A percentile compares a stretch with the other conserved stretches of the same genome.
phyloP scores from a whole-genome alignment of 2,888 invertebrate species.

The Patella ulyssiponensis region DNA sequence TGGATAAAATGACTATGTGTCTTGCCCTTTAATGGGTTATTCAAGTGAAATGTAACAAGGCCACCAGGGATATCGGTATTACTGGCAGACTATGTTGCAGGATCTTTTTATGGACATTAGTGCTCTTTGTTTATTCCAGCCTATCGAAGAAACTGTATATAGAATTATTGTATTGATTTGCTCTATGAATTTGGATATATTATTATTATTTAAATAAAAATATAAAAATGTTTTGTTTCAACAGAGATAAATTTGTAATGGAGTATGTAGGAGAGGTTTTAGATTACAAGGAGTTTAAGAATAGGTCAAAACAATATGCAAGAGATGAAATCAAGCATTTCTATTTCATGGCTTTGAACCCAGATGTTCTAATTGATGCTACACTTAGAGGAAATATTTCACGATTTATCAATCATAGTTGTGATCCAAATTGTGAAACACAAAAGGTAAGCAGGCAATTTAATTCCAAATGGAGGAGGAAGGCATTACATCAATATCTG shows the following conservation, averaged over 20 bases:
- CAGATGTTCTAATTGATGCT: conserved; percentile 96
- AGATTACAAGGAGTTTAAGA: conserved; percentile 90
- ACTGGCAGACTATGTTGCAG: too few species aligned
- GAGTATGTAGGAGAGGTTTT: conserved; percentile 99
- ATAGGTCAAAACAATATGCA: conserved; percentile 89
- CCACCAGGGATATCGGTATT: too few species aligned
- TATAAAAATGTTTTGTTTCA: conserved; percentile 43
- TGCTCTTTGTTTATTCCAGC: too few species aligned
- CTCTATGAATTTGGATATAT: too few species aligned
- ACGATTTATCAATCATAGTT: conserved; percentile 98
- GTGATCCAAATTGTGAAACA: conserved; percentile 98
- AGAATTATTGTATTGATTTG: too few species aligned
- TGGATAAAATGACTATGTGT: too few species aligned
- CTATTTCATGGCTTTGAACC: conserved; percentile 97
- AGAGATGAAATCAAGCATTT: conserved; percentile 92
- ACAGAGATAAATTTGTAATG: conserved; percentile 93
- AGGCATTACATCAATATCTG: too few species aligned
- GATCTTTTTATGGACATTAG: too few species aligned
- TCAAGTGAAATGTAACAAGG: too few species aligned
- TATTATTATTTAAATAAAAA: neutral
- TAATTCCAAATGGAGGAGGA: too few species aligned
- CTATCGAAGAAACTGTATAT: too few species aligned
- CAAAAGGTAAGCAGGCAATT: conserved; percentile 80
- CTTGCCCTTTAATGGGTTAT: too few species aligned
- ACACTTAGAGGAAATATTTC: conserved; percentile 96